Conservation (phyloP, 2,113 vertebrate genomes). For the Cynocephalus volans region DNA sequence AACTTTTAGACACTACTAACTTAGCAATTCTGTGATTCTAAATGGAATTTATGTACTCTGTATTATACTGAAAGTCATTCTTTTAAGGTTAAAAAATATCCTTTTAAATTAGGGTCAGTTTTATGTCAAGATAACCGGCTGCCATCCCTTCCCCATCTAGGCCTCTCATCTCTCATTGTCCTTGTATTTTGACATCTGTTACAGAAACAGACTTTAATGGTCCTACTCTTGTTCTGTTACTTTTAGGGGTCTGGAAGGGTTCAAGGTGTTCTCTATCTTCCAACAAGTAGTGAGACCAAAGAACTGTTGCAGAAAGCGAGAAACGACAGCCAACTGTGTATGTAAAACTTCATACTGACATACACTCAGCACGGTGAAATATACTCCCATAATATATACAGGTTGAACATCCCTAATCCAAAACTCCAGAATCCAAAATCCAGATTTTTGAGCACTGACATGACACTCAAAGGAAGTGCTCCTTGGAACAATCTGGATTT, state of each 20-base stretch:
- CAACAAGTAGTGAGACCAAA: not conserved
- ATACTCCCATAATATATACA: not conserved
- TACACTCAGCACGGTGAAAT: not conserved
- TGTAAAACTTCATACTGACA: not conserved
- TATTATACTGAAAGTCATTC: not conserved
- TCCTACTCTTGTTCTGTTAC: not conserved
- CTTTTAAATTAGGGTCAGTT: not conserved
- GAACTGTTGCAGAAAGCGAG: not conserved
- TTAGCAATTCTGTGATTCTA: not conserved
- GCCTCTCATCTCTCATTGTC: not conserved
- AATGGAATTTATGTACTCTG: not conserved
- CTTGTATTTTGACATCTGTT: not conserved
- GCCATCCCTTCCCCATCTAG: not conserved
- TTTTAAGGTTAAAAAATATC: conserved; percentile 49
- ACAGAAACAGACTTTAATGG: not conserved
- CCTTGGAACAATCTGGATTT: no score
- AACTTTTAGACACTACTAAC: not conserved
- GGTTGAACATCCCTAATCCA: no score
- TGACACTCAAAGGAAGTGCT: no score
- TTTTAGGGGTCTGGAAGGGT: not conserved
- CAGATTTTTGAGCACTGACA: no score
- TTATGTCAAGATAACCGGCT: not conserved
- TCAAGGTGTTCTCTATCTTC: conserved; percentile 43
- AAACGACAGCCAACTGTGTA: not conserved
- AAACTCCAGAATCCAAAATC: no score